Conservation (phyloP, 2,888 invertebrate genomes). For the Ditylenchus weischeri region DNA sequence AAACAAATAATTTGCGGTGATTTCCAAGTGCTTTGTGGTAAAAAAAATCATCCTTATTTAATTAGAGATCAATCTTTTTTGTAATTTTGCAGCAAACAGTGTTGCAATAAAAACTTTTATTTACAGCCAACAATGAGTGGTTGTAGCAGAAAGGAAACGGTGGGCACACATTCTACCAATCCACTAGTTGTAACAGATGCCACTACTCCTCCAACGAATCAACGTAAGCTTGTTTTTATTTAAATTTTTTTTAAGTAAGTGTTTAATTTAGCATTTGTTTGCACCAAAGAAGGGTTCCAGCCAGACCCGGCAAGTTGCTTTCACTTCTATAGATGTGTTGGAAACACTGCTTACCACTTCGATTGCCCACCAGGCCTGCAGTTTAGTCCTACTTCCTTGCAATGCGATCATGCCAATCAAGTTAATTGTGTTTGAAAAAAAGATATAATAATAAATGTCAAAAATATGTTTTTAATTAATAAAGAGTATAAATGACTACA, state of each 20-base stretch:
- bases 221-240: neutral
- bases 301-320: slow-evolving; percentile 40
- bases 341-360: slow-evolving; percentile 51
- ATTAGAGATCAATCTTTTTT: no score
- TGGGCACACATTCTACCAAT: neutral
- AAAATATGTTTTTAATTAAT: neutral
- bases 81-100: no score
- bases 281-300: slow-evolving; percentile 53
- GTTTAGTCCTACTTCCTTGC: slow-evolving; percentile 46
- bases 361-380: slow-evolving; percentile 52
- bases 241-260: neutral
- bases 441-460: neutral
- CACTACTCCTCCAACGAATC: neutral
- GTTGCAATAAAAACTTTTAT: no score
- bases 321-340: slow-evolving; percentile 54
- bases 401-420: slow-evolving; percentile 52
- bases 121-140: no score
- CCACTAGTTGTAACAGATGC: neutral
- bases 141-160: no score
- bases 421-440: slow-evolving; percentile 20
- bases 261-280: slow-evolving; percentile 40
- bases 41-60: no score
- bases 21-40: no score
- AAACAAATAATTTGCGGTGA: no score
- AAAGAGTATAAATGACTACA: no score